Conservation (phyloP, 2,797 vertebrate genomes). For the Steatocranus sp. region DNA sequence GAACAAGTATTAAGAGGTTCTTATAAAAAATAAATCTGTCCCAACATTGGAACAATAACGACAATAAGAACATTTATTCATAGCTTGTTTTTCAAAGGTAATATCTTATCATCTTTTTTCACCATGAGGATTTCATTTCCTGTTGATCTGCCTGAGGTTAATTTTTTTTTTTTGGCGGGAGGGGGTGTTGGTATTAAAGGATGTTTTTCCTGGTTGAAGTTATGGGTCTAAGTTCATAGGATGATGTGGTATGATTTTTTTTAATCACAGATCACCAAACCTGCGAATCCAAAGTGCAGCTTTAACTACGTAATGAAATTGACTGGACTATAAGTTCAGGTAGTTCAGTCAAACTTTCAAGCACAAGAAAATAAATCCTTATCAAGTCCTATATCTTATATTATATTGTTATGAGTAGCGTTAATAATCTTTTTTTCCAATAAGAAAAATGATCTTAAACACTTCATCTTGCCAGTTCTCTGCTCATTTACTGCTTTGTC, state of each 20-base stretch:
- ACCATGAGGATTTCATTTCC: not conserved
- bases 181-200: not conserved
- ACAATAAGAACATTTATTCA: not conserved
- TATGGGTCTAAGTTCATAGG: not conserved
- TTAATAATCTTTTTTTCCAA: not conserved
- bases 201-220: not conserved
- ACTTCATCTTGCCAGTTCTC: not conserved
- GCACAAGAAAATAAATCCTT: not conserved
- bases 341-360: not conserved
- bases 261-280: not conserved
- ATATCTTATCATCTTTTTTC: not conserved
- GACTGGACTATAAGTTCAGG: not conserved
- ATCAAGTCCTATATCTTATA: not conserved
- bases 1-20: not conserved
- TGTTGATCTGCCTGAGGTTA: not conserved
- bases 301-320: not conserved
- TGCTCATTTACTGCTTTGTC: not conserved
- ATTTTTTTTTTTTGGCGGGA: accelerated
- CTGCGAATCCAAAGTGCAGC: not conserved
- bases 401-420: not conserved
- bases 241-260: not conserved
- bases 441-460: not conserved
- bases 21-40: not conserved
- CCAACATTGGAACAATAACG: not conserved
- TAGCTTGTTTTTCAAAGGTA: not conserved